These are phyloP conservation scores for Ditylenchus dipsaci DNA, from an alignment of 1,140 invertebrate species.

Conservation along the genomic window DNA sequence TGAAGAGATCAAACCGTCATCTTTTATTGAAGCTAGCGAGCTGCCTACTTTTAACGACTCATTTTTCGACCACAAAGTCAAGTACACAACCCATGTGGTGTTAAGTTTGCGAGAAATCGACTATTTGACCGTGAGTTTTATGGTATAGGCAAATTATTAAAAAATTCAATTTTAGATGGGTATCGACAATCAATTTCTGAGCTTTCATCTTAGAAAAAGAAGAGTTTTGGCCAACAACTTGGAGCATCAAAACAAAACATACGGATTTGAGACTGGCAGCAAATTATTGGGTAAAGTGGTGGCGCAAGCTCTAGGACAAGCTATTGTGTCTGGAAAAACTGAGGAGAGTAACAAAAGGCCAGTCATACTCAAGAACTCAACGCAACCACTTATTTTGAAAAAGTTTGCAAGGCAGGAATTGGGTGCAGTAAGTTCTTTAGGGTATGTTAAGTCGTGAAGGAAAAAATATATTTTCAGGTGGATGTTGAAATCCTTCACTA, in stretches of 20 bases:
- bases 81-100: neutral
- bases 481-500: slow-evolving; percentile 31
- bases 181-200: slow-evolving; percentile 20
- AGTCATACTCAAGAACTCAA: neutral
- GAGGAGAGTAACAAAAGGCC: neutral
- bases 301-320: slow-evolving; percentile 8
- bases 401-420: slow-evolving; percentile 18
- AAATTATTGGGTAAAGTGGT: slow-evolving; percentile 26
- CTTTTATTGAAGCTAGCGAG: neutral
- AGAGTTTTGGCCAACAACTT: slow-evolving; percentile 8
- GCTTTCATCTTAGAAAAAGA: slow-evolving; percentile 28
- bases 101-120: slow-evolving; percentile 8
- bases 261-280: slow-evolving; percentile 35
- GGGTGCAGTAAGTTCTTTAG: slow-evolving; percentile 6
- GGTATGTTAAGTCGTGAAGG: neutral
- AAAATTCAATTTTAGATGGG: slow-evolving; percentile 4
- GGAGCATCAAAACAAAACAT: slow-evolving; percentile 15
- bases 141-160: neutral
- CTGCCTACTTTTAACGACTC: neutral
- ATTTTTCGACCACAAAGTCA: neutral
- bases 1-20: neutral
- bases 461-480: slow-evolving; percentile 12
- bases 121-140: slow-evolving; percentile 8
- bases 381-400: slow-evolving; percentile 20
- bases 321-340: slow-evolving; percentile 8